Percentiles rank a stretch among this genome's conserved stretches.
Evolutionary conservation across 2,113 vertebrate genomes (phyloP).

Genomic region (Chiloscyllium plagiosum): DNA sequence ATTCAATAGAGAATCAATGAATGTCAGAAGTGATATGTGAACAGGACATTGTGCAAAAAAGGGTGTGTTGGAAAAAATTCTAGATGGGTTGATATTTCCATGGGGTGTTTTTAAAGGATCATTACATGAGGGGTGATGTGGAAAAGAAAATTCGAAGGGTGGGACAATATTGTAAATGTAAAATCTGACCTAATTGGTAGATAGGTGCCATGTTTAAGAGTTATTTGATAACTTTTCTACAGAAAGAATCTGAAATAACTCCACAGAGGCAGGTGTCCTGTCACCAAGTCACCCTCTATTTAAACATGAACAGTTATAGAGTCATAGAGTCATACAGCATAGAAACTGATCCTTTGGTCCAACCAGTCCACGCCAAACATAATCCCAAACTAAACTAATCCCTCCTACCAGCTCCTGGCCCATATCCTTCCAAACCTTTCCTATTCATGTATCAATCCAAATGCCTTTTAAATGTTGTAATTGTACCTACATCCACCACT

Average conservation of each 20-base stretch:
- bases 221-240: background rate
- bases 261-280: too few relatives aligned
- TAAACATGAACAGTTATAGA: too few relatives aligned
- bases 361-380: too few relatives aligned
- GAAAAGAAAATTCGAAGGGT: background rate
- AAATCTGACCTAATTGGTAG: background rate
- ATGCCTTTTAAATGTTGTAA: too few relatives aligned
- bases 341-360: too few relatives aligned
- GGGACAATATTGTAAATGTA: background rate
- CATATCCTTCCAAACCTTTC: too few relatives aligned
- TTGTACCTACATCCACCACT: too few relatives aligned
- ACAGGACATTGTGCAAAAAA: background rate
- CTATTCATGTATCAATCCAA: too few relatives aligned
- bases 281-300: too few relatives aligned
- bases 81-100: background rate
- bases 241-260: background rate
- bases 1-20: background rate
- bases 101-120: background rate
- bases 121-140: background rate
- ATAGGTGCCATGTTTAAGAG: background rate
- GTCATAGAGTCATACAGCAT: too few relatives aligned
- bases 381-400: too few relatives aligned
- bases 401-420: too few relatives aligned
- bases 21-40: background rate
- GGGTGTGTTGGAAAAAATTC: background rate